These are phyloP conservation scores for Lycodopsis pacificus DNA, from an alignment of 2,797 vertebrate species.

Conservation along the genomic window DNA sequence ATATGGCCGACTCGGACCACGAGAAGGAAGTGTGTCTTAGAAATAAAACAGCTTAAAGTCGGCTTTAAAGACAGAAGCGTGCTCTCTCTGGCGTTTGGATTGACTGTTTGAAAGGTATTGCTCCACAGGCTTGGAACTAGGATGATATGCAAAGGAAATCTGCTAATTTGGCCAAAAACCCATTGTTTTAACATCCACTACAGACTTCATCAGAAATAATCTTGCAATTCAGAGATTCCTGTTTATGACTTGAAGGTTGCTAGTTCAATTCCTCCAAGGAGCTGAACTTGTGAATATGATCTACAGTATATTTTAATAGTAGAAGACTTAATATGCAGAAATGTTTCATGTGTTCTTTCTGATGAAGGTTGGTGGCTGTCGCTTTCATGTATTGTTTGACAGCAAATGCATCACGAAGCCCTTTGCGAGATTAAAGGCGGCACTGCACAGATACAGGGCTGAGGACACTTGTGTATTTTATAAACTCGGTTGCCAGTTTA, in stretches of 20 bases:
- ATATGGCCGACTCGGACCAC: background rate
- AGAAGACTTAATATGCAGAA: background rate
- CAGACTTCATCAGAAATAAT: background rate
- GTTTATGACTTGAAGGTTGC: background rate
- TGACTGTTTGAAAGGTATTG: background rate
- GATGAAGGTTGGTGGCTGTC: constrained; percentile 2
- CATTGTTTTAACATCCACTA: background rate
- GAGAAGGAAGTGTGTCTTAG: constrained; percentile 36
- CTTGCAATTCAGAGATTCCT: background rate
- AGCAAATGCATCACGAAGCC: background rate
- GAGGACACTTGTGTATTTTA: background rate
- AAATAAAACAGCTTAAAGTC: constrained; percentile 37
- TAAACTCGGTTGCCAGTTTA: background rate
- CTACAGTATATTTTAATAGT: background rate
- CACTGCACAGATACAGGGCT: background rate
- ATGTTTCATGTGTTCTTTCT: constrained; percentile 9
- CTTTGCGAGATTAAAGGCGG: constrained; percentile 45
- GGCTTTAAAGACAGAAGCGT: background rate
- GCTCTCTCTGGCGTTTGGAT: background rate
- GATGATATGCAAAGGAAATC: background rate
- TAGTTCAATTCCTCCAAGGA: background rate
- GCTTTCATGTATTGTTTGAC: constrained; percentile 41
- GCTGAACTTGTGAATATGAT: background rate
- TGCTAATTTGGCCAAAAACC: background rate
- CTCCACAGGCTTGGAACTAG: background rate